Evolutionary conservation across 2,888 invertebrate genomes (phyloP), one percentile per base, ranked within the genome.

Genomic region (Lepetodrilus schrolli): DNA sequence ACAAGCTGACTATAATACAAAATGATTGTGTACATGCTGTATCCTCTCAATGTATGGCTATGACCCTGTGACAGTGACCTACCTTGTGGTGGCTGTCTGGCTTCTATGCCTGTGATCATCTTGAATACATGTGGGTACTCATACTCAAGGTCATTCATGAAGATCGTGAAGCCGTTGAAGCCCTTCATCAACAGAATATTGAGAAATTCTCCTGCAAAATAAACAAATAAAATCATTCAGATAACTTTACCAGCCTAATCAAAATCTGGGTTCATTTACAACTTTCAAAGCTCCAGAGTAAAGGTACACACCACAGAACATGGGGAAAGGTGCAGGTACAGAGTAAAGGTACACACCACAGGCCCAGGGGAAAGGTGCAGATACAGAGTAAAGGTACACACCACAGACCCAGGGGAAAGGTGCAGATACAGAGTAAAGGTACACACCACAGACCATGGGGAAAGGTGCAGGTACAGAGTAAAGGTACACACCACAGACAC

Each of bases 81-180:
- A 76, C 76, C 68, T 34, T 66, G 30, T 1, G 76, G 76, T 50
- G 72, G 74, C 4, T 36, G n/a, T 4, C 30, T 47, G 17, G 76
- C 73, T 5, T 48, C 37, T 10, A 51, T 37, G 34, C 71, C 43
- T 20, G 71, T 74, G 48, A 76, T 51, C 17, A 65, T 72, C n/a
- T 58, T 51, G 38, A 69, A 76, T 5, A 76, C 74, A 70, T 74
- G 76, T 1, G 76, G 76, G 38, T 74, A 72, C 26, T 76, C 76
- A 71, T 74, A 76, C 4, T 70, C 74, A n/a, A 76, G 66, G 38
- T 58, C 58, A 4, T 65, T 50, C 38, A 72, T 58, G 49, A 72
- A 76, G 36, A 48, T 8, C 10, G 50, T 50, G 5, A 72, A 71
- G 8, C 48, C 74, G 36, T 74, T 65, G 5, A 71, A 66, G 7